Conservation (phyloP, 2,113 vertebrate species). For the Cichladusa arquata region DNA sequence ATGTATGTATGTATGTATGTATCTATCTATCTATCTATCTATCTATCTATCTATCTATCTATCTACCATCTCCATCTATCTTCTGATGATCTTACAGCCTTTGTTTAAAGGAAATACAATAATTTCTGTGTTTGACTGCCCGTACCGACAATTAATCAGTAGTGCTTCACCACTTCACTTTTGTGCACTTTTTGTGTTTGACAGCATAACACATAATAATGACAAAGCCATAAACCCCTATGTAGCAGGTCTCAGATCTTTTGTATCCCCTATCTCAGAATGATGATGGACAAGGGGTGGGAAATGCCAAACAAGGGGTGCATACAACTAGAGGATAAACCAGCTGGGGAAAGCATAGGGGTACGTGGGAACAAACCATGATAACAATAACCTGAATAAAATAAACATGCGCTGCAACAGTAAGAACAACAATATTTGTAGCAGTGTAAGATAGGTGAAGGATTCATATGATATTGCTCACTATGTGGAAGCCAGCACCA, state of each 20-base stretch:
- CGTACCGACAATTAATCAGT: neutral
- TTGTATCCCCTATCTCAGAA: neutral
- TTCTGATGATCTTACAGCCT: neutral
- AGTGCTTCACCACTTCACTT: neutral
- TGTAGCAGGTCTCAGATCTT: neutral
- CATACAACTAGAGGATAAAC: no score
- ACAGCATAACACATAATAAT: neutral
- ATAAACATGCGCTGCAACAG: no score
- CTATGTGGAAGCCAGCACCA: rapidly evolving
- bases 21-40: no score
- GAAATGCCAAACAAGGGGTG: no score
- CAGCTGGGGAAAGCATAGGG: no score
- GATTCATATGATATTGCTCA: neutral
- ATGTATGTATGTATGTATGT: no score
- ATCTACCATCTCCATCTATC: neutral
- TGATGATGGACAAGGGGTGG: no score
- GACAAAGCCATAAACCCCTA: neutral
- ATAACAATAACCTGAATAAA: no score
- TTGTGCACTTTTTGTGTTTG: no score
- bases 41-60: no score
- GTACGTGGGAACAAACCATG: no score
- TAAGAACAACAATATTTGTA: no score
- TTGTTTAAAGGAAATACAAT: neutral
- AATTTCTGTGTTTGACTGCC: neutral
- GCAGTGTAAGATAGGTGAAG: neutral